These are phyloP conservation scores for Spinus pinus DNA, from an alignment of 2,797 vertebrate species.

Conservation along the genomic window DNA sequence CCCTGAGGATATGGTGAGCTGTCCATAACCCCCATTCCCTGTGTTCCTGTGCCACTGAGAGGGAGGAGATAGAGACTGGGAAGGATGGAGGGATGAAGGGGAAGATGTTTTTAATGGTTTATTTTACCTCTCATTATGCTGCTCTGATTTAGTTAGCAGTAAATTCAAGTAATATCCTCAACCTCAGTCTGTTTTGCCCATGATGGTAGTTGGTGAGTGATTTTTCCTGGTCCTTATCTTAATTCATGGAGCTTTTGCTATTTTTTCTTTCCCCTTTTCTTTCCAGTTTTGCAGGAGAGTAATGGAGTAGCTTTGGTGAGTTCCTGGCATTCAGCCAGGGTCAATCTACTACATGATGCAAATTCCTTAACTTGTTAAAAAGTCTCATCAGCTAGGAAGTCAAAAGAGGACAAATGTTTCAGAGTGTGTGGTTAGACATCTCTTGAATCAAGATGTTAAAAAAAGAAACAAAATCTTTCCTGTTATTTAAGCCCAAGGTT, in stretches of 20 bases:
- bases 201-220: background rate
- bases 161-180: background rate
- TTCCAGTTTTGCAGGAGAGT: background rate
- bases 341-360: background rate
- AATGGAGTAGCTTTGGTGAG: background rate
- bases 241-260: background rate
- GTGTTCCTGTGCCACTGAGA: too few species aligned
- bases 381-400: background rate
- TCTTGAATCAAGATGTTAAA: background rate
- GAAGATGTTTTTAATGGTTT: background rate
- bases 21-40: background rate
- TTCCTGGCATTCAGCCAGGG: background rate
- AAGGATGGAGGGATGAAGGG: background rate
- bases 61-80: background rate
- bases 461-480: background rate
- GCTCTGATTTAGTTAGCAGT: background rate
- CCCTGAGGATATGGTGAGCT: background rate
- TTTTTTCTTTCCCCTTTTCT: background rate
- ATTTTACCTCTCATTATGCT: background rate
- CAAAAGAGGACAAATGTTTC: background rate
- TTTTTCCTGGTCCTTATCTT: background rate
- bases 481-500: conserved; percentile 16
- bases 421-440: background rate
- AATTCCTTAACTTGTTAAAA: background rate
- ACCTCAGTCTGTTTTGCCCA: background rate